These are phyloP conservation scores for Pampusana beccarii DNA, from an alignment of 2,113 vertebrate species.

Conservation along the genomic window DNA sequence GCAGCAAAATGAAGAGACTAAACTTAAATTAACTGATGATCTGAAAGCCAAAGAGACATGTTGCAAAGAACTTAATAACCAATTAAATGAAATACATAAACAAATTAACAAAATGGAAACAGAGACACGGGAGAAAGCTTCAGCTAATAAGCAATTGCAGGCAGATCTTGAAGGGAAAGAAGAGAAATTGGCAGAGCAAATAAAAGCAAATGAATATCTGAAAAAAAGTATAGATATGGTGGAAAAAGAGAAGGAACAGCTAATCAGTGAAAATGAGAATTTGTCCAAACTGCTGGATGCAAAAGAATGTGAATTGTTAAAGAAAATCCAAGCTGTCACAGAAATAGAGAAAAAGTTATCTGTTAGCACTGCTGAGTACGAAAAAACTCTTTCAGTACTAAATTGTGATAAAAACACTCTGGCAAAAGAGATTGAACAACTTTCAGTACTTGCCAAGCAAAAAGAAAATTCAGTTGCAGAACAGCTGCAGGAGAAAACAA, in stretches of 20 bases:
- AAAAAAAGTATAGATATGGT: constrained; percentile 48
- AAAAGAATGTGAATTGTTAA: constrained; percentile 49
- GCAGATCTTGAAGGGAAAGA: constrained; percentile 63
- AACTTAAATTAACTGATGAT: constrained; percentile 63
- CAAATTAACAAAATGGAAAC: constrained; percentile 68
- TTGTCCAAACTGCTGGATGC: constrained; percentile 69
- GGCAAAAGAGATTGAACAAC: constrained; percentile 50
- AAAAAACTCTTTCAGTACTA: constrained; percentile 62
- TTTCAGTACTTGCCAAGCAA: constrained; percentile 68
- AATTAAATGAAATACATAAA: constrained; percentile 72
- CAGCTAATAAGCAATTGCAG: constrained; percentile 72
- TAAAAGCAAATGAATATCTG: constrained; percentile 55
- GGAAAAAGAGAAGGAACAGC: constrained; percentile 63
- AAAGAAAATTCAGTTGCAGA: constrained; percentile 67
- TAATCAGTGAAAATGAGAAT: constrained; percentile 72
- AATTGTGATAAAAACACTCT: constrained; percentile 75
- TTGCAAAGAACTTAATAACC: constrained; percentile 71
- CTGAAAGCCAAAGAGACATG: constrained; percentile 66
- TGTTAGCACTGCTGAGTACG: constrained; percentile 56
- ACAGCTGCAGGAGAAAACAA: constrained; percentile 76
- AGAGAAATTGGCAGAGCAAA: constrained; percentile 69
- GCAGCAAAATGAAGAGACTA: constrained; percentile 67
- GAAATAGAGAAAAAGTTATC: constrained; percentile 69
- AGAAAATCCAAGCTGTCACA: constrained; percentile 58
- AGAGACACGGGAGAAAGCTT: constrained; percentile 37